Percentiles rank a stretch among this genome's conserved stretches.
Evolutionary conservation across 2,888 invertebrate species (phyloP).

Genomic region (Spicauda simplicius): DNA sequence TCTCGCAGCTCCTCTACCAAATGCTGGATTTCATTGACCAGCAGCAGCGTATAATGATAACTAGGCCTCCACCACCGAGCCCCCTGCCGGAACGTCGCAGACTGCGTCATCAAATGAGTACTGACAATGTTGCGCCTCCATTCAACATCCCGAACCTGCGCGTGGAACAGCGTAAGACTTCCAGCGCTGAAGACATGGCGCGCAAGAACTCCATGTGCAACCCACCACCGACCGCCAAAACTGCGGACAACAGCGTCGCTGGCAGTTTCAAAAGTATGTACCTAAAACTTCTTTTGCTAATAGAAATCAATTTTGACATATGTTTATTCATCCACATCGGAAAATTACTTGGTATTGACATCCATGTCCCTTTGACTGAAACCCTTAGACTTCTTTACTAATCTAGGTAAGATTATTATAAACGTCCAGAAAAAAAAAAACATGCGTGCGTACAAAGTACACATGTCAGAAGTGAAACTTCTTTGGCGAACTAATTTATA

Average conservation of each 20-base stretch:
- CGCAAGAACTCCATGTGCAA: slow-evolving; percentile 90
- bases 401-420: no score
- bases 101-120: slow-evolving; percentile 92
- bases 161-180: slow-evolving; percentile 94
- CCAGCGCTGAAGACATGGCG: slow-evolving; percentile 96
- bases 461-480: no score
- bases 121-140: slow-evolving; percentile 93
- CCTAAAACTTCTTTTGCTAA: background rate
- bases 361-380: no score
- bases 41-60: slow-evolving; percentile 94
- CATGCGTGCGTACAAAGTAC: no score
- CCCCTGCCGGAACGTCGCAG: slow-evolving; percentile 91
- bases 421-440: no score
- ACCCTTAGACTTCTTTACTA: no score
- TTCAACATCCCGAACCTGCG: slow-evolving; percentile 95
- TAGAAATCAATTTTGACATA: no score
- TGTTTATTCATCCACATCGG: no score
- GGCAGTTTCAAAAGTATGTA: slow-evolving; percentile 54
- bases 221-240: slow-evolving; percentile 48
- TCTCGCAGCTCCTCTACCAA: slow-evolving; percentile 90
- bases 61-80: slow-evolving; percentile 90
- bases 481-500: no score
- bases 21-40: slow-evolving; percentile 96
- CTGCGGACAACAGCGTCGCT: slow-evolving; percentile 39
- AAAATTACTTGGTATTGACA: no score